Base-by-base conservation (phyloP, 2,888 invertebrate genomes). In the Caenorhabditis drosophilae region DNA sequence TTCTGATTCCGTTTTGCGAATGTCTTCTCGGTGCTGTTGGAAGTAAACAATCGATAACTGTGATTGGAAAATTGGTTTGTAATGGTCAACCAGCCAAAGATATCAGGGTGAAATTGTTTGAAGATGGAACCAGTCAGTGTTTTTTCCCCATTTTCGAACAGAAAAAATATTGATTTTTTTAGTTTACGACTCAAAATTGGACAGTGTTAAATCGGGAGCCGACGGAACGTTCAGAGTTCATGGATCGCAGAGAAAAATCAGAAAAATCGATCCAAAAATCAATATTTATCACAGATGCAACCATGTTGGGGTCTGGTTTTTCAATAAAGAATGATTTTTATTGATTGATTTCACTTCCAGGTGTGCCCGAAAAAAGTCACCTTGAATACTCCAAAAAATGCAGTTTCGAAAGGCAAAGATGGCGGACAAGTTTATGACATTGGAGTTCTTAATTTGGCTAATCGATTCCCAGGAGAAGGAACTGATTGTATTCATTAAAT, bases 161-260 rank as follows among this genome's bases (percentile, higher is more conserved):
- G 4, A 31, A 34, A 56, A 52, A 26, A 11, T 48, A 26, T 53
- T 31, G 3, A 27, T 38, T 25, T 20, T 46, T 38, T 6, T 23
- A 42, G 42, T 44, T 20, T 44, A 63, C 42, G 80, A 80, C 51
- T 75, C 77, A 26, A 67, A 76, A 46, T 67, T 80, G 76, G 79
- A 70, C 41, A 67, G 72, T 20, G 72, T 70, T 4, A 71, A 74
- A 11, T 76, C 78, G 2, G 60, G 71, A 15, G 56, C 49, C 9
- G 68, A 75, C 26, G 80, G 80, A 40, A 67, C 63, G 4, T 80
- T 80, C 64, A 49, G 50, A 4, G 49, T 71, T 0, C 16, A 31
- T 2, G 78, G 78, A 36, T 67, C 64, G 15, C 68, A 71, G 35
- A 50, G 40, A 12, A 68, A 71, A 27, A 62, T 66, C 20, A 31